Conservation (phyloP, 37 sponge, comb jelly and placozoan genomes). For the Hexactinellida sp. region DNA sequence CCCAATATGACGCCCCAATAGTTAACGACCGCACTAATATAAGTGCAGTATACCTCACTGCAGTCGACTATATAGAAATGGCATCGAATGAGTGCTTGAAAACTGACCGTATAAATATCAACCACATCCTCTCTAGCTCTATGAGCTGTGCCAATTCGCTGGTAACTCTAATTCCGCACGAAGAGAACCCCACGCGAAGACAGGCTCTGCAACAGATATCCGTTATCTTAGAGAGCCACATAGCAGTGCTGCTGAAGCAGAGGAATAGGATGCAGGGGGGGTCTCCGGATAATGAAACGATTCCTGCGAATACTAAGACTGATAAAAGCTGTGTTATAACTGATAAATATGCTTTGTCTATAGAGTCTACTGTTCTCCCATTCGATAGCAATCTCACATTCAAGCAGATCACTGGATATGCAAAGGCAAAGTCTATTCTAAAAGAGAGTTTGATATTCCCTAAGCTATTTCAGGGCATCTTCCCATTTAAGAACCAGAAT, state of each 20-base stretch:
- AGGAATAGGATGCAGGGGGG: neutral
- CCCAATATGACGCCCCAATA: neutral
- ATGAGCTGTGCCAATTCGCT: neutral
- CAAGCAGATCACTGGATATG: neutral
- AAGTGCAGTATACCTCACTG: neutral
- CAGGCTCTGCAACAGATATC: neutral
- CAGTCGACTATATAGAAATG: conserved; percentile 1
- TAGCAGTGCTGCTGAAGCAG: neutral
- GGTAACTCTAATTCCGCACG: neutral
- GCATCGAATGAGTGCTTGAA: conserved; percentile 1
- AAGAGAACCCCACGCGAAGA: neutral
- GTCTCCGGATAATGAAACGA: neutral
- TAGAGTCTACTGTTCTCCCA: neutral
- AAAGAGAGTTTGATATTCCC: conserved; percentile 1
- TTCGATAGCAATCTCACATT: neutral
- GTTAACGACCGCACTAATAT: neutral
- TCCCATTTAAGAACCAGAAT: neutral
- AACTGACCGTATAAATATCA: neutral
- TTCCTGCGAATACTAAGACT: neutral
- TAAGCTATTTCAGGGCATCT: neutral
- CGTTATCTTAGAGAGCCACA: neutral
- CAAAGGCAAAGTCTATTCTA: neutral
- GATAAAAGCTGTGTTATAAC: neutral
- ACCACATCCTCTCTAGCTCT: neutral
- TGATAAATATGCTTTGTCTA: neutral